Evolutionary conservation across 2,797 vertebrate species (phyloP).

Genomic region (Lagodon rhomboides): DNA sequence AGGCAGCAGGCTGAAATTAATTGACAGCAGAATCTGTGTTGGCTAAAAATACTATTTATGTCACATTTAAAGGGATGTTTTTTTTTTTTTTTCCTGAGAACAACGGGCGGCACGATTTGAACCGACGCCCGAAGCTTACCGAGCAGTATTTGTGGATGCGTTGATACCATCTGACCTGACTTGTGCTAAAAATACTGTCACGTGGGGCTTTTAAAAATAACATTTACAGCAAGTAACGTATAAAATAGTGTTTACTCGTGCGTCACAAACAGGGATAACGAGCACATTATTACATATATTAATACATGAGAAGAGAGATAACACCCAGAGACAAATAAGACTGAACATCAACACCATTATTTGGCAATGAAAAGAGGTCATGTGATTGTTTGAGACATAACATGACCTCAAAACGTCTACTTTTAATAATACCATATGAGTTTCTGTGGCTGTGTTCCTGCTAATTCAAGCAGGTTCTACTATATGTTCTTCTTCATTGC

Average conservation of each 20-base stretch:
- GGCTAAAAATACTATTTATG: constrained; percentile 62
- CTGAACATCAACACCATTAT: neutral
- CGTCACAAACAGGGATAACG: constrained; percentile 12
- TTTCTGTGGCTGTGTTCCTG: neutral
- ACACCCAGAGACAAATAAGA: no score
- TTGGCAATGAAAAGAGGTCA: neutral
- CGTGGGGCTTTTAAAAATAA: constrained; percentile 24
- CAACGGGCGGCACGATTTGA: constrained; percentile 40
- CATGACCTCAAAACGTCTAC: neutral
- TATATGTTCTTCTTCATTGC: no score
- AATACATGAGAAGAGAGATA: neutral
- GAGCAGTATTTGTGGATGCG: constrained; percentile 35
- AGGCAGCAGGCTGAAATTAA: constrained; percentile 68
- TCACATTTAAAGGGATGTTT: constrained; percentile 56
- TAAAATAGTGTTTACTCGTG: constrained; percentile 18
- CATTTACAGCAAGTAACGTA: constrained; percentile 8
- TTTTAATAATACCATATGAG: neutral
- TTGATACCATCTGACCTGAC: constrained; percentile 32
- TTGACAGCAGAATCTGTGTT: constrained; percentile 49
- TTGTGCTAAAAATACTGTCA: constrained; percentile 21
- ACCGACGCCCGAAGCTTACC: constrained; percentile 31
- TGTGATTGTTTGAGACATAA: neutral
- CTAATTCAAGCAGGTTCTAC: neutral
- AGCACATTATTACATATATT: neutral
- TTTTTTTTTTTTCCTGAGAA: no score